Percentiles rank a stretch among this genome's conserved stretches.
phyloP scores from a whole-genome alignment of 2,797 vertebrate genomes.

The Philypnodon macrostomus region DNA sequence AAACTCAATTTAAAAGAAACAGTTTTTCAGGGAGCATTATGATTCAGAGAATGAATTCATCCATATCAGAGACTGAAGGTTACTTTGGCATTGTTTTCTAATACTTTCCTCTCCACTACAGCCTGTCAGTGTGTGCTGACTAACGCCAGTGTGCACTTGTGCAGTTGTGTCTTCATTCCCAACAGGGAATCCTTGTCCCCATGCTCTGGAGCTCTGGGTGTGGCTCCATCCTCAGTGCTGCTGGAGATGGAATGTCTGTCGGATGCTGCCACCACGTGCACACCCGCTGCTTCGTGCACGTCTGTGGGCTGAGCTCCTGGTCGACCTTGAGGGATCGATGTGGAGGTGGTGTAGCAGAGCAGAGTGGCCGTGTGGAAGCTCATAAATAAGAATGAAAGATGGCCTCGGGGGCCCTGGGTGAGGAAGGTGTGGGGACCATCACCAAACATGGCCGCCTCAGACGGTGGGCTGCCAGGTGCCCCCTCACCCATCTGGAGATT shows the following conservation, averaged over 20 bases:
- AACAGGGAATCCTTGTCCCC: constrained; percentile 19
- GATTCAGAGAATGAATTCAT: constrained; percentile 9
- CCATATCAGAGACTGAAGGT: neutral
- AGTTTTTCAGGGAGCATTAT: constrained; percentile 1
- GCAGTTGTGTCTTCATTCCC: constrained; percentile 13
- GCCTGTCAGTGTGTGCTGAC: constrained; percentile 3
- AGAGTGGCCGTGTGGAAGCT: constrained; percentile 70
- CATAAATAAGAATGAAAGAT: constrained; percentile 83
- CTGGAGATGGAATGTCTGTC: constrained; percentile 36
- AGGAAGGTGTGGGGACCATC: constrained; percentile 48
- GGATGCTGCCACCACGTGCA: constrained; percentile 14
- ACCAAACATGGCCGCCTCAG: constrained; percentile 61
- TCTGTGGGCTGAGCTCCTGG: constrained; percentile 50
- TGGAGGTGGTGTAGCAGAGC: constrained; percentile 61
- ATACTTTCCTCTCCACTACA: neutral
- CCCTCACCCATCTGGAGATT: constrained; percentile 69
- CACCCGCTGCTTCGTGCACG: constrained; percentile 29
- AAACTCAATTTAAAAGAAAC: constrained; percentile 5
- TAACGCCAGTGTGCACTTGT: neutral
- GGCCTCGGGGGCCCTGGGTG: constrained; percentile 57
- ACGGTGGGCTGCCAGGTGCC: constrained; percentile 45
- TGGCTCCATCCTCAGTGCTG: constrained; percentile 26
- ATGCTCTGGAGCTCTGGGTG: constrained; percentile 37
- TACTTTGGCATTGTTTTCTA: neutral
- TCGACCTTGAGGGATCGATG: constrained; percentile 79